Conservation (phyloP, 2,113 vertebrate species). For the Platysteira castanea region DNA sequence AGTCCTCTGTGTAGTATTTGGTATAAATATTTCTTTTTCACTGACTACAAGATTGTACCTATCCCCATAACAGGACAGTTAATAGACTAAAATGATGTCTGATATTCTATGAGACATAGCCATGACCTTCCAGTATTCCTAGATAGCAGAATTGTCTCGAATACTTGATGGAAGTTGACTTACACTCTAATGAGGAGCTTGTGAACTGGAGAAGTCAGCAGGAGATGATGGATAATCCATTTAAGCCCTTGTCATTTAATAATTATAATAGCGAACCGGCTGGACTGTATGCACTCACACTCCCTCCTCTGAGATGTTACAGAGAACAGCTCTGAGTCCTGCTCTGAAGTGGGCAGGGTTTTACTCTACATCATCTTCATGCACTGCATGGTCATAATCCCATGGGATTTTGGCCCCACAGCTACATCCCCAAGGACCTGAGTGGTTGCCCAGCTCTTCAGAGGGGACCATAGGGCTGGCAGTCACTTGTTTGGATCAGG, state of each 20-base stretch:
- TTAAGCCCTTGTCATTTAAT: background rate
- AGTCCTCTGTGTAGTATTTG: background rate
- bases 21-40: background rate
- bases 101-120: background rate
- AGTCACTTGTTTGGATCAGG: background rate
- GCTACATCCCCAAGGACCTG: background rate
- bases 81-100: background rate
- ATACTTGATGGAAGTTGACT: background rate
- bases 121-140: background rate
- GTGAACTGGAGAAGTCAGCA: background rate
- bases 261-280: background rate
- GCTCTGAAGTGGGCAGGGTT: background rate
- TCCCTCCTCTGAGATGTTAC: background rate
- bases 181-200: background rate
- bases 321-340: background rate
- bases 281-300: background rate
- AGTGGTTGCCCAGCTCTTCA: background rate
- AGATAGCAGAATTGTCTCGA: background rate
- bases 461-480: background rate
- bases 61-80: background rate
- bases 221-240: background rate
- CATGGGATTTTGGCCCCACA: background rate
- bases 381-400: background rate
- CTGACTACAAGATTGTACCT: background rate
- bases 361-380: background rate